Evolutionary conservation across 2,113 vertebrate species (phyloP).

Genomic region (human): DNA sequence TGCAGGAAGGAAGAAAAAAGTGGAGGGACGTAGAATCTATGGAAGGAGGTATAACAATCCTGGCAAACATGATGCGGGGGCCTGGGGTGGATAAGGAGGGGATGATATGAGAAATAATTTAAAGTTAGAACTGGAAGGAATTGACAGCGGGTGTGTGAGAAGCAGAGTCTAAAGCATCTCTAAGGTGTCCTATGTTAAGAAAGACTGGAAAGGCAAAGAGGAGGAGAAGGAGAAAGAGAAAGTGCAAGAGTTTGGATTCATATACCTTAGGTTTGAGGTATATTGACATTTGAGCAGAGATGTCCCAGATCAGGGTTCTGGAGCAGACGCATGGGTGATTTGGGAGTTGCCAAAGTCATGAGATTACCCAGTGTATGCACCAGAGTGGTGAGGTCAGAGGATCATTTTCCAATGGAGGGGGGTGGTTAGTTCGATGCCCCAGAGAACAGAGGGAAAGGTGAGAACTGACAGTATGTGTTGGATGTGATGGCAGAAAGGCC

Average conservation of each 20-base stretch:
- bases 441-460: background rate
- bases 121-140: background rate
- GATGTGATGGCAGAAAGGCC: background rate
- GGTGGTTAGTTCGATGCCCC: background rate
- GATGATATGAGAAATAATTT: background rate
- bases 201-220: background rate
- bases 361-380: background rate
- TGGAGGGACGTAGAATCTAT: background rate
- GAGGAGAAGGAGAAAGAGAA: background rate
- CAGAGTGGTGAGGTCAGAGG: background rate
- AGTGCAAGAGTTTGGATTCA: background rate
- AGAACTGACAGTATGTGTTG: background rate
- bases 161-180: background rate
- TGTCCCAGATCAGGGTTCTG: background rate
- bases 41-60: background rate
- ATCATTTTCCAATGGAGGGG: background rate
- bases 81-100: background rate
- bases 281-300: background rate
- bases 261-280: background rate
- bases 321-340: background rate
- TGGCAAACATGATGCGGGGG: background rate
- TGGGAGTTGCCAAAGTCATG: background rate
- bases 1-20: background rate
- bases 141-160: accelerated
- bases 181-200: background rate